Conservation (phyloP, 2,113 vertebrate genomes). For the Phodopus roborovskii region DNA sequence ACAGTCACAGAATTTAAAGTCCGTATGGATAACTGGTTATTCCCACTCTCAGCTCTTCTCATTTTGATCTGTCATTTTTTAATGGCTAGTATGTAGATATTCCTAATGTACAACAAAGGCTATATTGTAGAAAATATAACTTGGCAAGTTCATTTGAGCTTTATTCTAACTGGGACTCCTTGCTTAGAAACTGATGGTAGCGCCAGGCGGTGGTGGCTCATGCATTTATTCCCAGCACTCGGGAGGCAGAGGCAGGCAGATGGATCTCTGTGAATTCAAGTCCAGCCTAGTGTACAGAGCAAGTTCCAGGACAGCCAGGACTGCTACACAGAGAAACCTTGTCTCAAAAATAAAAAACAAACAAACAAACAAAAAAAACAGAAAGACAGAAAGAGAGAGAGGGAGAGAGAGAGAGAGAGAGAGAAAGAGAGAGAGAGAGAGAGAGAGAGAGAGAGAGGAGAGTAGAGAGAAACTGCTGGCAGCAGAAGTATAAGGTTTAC, state of each 20-base stretch:
- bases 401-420: too few species aligned
- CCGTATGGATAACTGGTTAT: not conserved
- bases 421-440: too few species aligned
- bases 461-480: not conserved
- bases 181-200: not conserved
- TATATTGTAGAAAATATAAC: not conserved
- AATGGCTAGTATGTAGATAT: not conserved
- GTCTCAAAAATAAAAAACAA: too few species aligned
- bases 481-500: not conserved
- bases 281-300: too few species aligned
- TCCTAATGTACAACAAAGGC: not conserved
- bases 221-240: too few species aligned
- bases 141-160: conserved; percentile 43
- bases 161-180: not conserved
- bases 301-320: too few species aligned
- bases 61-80: conserved; percentile 48
- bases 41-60: not conserved
- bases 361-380: too few species aligned
- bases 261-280: too few species aligned
- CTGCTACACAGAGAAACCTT: too few species aligned
- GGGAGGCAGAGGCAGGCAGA: too few species aligned
- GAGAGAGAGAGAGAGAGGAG: too few species aligned
- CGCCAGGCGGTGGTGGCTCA: not conserved
- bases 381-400: too few species aligned
- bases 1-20: conserved; percentile 29